phyloP scores from a whole-genome alignment of 1,140 invertebrate species.

The Drosophila insularis region DNA sequence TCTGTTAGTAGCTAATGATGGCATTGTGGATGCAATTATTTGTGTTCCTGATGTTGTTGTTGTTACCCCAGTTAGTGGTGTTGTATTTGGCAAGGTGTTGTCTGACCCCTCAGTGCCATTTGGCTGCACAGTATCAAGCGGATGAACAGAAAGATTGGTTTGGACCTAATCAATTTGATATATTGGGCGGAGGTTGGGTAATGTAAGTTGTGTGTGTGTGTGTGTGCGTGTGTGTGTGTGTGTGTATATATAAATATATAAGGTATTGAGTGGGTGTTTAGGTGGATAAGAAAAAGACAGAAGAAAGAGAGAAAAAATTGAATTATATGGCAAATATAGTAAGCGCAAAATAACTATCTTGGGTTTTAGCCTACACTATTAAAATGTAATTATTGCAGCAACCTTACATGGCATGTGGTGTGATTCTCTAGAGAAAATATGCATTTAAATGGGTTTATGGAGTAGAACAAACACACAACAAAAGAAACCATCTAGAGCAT shows the following conservation, averaged over 20 bases:
- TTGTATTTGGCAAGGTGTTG: neutral
- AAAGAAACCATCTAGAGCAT: too few relatives aligned
- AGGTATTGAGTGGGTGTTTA: neutral
- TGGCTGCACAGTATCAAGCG: neutral
- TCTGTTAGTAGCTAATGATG: neutral
- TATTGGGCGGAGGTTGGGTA: neutral
- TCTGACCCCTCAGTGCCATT: too few relatives aligned
- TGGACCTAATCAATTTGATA: constrained; percentile 10
- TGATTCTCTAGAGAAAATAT: too few relatives aligned
- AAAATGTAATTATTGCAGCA: too few relatives aligned
- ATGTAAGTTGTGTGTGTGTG: neutral
- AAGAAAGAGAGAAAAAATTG: neutral
- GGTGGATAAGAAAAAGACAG: neutral
- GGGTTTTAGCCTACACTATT: too few relatives aligned
- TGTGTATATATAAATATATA: neutral
- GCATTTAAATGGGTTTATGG: too few relatives aligned
- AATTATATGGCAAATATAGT: neutral
- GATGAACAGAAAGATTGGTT: constrained; percentile 1
- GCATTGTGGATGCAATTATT: too few relatives aligned
- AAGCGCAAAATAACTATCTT: too few relatives aligned
- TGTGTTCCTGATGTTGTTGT: neutral
- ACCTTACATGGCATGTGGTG: too few relatives aligned
- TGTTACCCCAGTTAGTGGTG: neutral
- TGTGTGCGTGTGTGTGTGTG: neutral
- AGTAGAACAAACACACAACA: too few relatives aligned